These are phyloP conservation scores for Chaunax sp. DNA, from an alignment of 2,797 vertebrate genomes.

Conservation along the genomic window DNA sequence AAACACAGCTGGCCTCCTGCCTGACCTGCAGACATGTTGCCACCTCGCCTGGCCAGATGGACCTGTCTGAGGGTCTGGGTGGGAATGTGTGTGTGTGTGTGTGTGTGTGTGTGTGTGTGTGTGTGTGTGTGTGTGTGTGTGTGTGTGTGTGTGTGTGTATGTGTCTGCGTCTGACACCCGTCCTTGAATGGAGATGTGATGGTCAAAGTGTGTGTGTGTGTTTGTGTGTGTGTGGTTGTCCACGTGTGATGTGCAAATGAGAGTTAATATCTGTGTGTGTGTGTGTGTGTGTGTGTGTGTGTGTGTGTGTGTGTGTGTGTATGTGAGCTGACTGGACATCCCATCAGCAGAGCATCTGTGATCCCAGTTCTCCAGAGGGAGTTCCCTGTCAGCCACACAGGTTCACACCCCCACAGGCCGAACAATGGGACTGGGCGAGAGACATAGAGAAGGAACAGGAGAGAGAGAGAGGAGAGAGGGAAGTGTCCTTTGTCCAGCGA, in stretches of 20 bases:
- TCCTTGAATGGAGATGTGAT: conserved; percentile 75
- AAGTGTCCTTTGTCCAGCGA: conserved; percentile 88
- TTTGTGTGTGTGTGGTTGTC: conserved; percentile 9
- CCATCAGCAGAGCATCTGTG: conserved; percentile 76
- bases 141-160: conserved; percentile 11
- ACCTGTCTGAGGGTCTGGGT: conserved; percentile 47
- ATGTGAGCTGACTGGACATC: conserved; percentile 59
- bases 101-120: conserved; percentile 32
- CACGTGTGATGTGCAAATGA: conserved; percentile 30
- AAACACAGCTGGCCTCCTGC: conserved; percentile 60
- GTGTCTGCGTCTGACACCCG: conserved; percentile 48
- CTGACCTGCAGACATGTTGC: conserved; percentile 62
- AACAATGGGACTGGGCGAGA: conserved; percentile 31
- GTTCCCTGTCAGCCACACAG: conserved; percentile 63
- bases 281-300: conserved; percentile 34
- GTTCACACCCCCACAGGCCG: conserved; percentile 34
- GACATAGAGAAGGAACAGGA: conserved; percentile 15
- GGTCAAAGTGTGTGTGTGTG: conserved; percentile 59
- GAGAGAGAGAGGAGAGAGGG: conserved; percentile 14
- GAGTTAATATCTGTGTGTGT: conserved; percentile 17
- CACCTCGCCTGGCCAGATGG: conserved; percentile 67
- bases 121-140: conserved; percentile 34
- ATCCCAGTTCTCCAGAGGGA: conserved; percentile 60
- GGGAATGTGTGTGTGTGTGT: conserved; percentile 32
- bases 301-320: conserved; percentile 27